These are phyloP conservation scores for Liasis olivaceus DNA, from an alignment of 2,797 vertebrate genomes.

Conservation along the genomic window DNA sequence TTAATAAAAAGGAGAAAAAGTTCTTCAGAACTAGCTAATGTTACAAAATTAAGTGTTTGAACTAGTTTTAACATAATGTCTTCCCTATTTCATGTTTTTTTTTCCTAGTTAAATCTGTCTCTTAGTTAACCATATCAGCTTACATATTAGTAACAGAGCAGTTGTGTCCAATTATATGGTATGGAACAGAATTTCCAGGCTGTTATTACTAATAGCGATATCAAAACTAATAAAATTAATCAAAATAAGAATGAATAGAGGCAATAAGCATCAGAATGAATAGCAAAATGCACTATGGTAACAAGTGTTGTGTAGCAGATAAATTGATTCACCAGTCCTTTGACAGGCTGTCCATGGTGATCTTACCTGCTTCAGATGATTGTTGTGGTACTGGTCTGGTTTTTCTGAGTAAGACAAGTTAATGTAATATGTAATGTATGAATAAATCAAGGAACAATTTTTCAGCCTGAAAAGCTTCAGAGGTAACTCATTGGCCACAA, in stretches of 20 bases:
- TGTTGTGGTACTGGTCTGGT: background rate
- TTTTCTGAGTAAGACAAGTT: background rate
- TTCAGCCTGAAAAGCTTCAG: background rate
- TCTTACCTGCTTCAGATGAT: background rate
- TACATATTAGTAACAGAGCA: background rate
- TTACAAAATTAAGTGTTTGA: background rate
- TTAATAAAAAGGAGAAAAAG: background rate
- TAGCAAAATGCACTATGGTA: background rate
- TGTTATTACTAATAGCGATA: background rate
- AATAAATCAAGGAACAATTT: background rate
- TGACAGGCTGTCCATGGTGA: background rate
- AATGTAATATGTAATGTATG: background rate
- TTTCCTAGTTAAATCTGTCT: background rate
- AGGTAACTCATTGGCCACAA: background rate
- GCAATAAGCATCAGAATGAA: background rate
- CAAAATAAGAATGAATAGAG: background rate
- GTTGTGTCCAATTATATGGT: background rate
- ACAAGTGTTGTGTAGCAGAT: background rate
- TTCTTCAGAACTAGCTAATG: background rate
- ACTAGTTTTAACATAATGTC: background rate
- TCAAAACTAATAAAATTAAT: background rate
- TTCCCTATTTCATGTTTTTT: background rate
- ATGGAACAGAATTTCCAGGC: background rate
- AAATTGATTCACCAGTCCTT: background rate
- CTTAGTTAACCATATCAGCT: background rate